Evolutionary conservation across 2,797 vertebrate species (phyloP), one percentile per base, ranked within the genome.

Genomic region (Cynodonichthys magdalenae): DNA sequence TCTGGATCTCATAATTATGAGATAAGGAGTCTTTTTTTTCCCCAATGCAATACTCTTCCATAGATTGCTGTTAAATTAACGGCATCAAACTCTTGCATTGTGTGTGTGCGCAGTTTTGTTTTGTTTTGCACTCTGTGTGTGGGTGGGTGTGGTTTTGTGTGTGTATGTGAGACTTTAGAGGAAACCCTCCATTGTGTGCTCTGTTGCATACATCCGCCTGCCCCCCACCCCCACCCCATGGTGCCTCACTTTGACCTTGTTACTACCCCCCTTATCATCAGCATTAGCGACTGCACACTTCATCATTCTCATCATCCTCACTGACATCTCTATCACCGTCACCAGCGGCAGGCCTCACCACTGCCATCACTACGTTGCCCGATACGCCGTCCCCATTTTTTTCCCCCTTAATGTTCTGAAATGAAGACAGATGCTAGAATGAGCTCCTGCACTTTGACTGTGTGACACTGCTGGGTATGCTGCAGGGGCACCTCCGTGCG

Each of bases 101-200:
- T n/a, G 31, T 45, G 19, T 47, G 1, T 51, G 36, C 50, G 53
- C 15, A 39, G 47, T 54, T 34, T 15, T 42, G 52, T 69, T 17
- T 15, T 34, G 27, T 1, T 68, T 14, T 60, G 29, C 55, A 31
- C n/a, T 54, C 1, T 45, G 10, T 1, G 0, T 53, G 10, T 50
- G 19, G 36, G 1, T 52, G 29, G 51, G 54, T 39, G 49, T 67
- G n/a, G n/a, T 18, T 49, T 47, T 57, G 59, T 63, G 55, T 72
- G 80, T 24, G 20, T 51, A 44, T 61, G 53, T 61, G 55, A 66
- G 80, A 82, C 77, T 75, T 73, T 60, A 60, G 66, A 85, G 77
- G 83, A 89, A 90, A 86, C 82, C 80, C 84, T 85, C 85, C 88
- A 84, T 84, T 86, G 76, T 88, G 89, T 89, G 84, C 84, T 89